Evolutionary conservation across 2,888 invertebrate genomes (phyloP), one percentile per base, ranked within the genome.

Genomic region (Dascillus cervinus): DNA sequence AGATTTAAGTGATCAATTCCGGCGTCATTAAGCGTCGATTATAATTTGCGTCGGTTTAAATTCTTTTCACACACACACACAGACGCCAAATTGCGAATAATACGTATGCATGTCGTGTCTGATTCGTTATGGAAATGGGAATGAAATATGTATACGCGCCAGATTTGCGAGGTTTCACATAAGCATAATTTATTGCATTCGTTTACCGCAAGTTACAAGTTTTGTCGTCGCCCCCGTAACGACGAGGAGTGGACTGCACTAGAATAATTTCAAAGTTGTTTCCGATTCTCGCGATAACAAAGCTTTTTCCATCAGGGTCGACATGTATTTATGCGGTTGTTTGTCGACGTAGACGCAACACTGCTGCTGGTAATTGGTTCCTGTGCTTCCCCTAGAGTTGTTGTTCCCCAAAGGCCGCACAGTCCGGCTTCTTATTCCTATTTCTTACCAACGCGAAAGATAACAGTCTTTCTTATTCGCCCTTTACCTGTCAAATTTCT

Each of bases 241-340:
- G 22, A 26, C 27, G 31, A 29, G 26, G 37, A 34, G 22, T 34
- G 34, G 34, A 37, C 42, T 32, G 37, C 40, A 29, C 22, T 30
- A 40, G 24, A 37, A 43, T 43, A 43, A 43, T 40, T 43, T 39
- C 35, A 26, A 14, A 24, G 30, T 40, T 36, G 46, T 44, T 44
- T 44, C 40, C 41, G 44, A 47, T 46, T 44, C 36, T 26, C 22
- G 38, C 43, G 48, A 49, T 49, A 49, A 49, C 46, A 52, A 52
- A 48, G 45, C 36, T 39, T 39, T 28, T 34, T 46, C 46, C 41
- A 47, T 48, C 50, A 49, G 32, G 32, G 36, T 36, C 41, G 49
- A 52, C 46, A 47, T 52, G 47, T 55, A 55, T 55, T 54, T 55
- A 54, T 54, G 56, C 50, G 52, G 44, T 42, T 54, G 56, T 54